A percentile compares a stretch with the other conserved stretches of the same genome.
Evolutionary conservation across 2,113 vertebrate genomes (phyloP).

Genomic region (Xiphophorus maculatus): DNA sequence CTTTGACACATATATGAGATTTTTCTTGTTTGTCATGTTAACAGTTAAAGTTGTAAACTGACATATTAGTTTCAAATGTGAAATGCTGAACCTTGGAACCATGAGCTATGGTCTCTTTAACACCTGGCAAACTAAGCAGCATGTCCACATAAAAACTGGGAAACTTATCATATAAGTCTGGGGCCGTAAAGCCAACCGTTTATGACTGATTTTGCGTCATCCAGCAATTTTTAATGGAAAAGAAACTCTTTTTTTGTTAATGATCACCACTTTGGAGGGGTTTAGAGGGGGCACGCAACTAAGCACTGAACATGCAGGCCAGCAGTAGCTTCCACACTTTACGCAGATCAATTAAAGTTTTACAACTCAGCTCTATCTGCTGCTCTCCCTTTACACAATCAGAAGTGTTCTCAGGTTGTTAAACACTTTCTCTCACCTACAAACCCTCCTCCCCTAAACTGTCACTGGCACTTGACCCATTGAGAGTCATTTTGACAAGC

Average conservation of each 20-base stretch:
- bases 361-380: slow-evolving; percentile 78
- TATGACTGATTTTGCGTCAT: slow-evolving; percentile 80
- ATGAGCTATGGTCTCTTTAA: slow-evolving; percentile 55
- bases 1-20: not conserved
- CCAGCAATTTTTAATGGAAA: slow-evolving; percentile 72
- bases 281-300: slow-evolving; percentile 75
- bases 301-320: slow-evolving; percentile 73
- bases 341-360: slow-evolving; percentile 82
- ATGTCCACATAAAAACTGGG: slow-evolving; percentile 67
- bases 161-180: slow-evolving; percentile 78
- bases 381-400: slow-evolving; percentile 74
- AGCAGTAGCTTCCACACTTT: slow-evolving; percentile 80
- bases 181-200: slow-evolving; percentile 69
- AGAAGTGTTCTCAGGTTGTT: slow-evolving; percentile 79
- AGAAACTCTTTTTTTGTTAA: slow-evolving; percentile 75
- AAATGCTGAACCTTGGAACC: slow-evolving; percentile 65
- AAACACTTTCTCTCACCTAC: slow-evolving; percentile 56
- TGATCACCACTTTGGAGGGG: slow-evolving; percentile 73
- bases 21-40: slow-evolving; percentile 33
- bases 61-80: slow-evolving; percentile 62
- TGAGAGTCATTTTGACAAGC: slow-evolving; percentile 76
- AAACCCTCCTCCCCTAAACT: slow-evolving; percentile 14
- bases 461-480: slow-evolving; percentile 75
- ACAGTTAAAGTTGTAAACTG: slow-evolving; percentile 54
- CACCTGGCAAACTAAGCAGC: slow-evolving; percentile 60